A percentile compares a stretch with the other conserved stretches of the same genome.
Conservation (phyloP, 2,888 invertebrate species). For the Ecliptopera silaceata region DNA sequence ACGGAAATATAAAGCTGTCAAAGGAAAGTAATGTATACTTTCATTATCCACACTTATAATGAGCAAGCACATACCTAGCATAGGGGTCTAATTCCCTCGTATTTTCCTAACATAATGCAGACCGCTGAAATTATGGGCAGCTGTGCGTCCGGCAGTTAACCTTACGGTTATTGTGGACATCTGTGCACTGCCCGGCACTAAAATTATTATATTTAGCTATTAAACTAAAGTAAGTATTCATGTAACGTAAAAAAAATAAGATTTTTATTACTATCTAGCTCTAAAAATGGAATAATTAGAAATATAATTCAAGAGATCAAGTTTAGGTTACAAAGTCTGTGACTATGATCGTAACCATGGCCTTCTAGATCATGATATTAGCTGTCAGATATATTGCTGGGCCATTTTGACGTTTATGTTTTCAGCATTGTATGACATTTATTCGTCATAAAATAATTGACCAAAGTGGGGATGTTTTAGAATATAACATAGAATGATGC, state of each 20-base stretch:
- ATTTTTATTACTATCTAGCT: no score
- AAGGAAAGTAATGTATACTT: not conserved
- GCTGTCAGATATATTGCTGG: no score
- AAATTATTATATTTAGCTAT: conserved; percentile 19
- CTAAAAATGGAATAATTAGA: no score
- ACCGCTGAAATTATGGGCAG: conserved; percentile 31
- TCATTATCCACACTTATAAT: not conserved
- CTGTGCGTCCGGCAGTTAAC: conserved; percentile 33
- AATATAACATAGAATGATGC: no score
- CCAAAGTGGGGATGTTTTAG: no score
- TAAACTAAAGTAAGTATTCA: conserved; percentile 1
- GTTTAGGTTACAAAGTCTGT: no score
- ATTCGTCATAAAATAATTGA: no score
- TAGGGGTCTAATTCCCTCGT: conserved; percentile 14
- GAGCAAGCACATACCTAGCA: not conserved
- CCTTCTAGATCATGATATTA: no score
- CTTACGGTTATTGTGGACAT: conserved; percentile 29
- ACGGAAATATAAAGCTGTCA: not conserved
- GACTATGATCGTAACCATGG: no score
- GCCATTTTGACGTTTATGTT: no score
- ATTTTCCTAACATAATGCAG: conserved; percentile 26
- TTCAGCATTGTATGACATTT: no score
- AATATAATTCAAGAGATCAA: no score
- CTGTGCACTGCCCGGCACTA: conserved; percentile 20
- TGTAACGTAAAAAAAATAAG: not conserved